A percentile compares a stretch with the other conserved stretches of the same genome.
Conservation (phyloP, 2,888 invertebrate genomes). For the Sarcophaga carnaria region DNA sequence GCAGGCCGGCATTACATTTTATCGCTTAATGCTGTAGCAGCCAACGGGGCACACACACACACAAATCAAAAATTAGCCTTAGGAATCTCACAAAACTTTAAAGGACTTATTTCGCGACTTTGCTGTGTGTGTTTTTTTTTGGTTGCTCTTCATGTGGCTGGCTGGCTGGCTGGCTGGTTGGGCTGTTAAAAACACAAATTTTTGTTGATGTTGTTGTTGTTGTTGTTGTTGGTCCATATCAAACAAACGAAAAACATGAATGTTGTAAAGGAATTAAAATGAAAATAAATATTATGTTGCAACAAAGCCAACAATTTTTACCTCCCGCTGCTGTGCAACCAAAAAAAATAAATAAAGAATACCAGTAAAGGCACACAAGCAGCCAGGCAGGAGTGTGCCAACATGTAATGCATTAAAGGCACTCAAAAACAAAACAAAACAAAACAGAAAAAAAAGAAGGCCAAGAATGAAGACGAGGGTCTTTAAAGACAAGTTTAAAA, state of each 20-base stretch:
- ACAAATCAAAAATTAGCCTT: conserved; percentile 68
- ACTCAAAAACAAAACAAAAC: conserved; percentile 28
- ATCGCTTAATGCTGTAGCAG: conserved; percentile 26
- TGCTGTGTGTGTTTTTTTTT: conserved; percentile 11
- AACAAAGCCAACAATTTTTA: conserved; percentile 52
- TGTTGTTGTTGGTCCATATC: conserved; percentile 23
- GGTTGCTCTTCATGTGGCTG: too few relatives aligned
- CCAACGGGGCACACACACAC: conserved; percentile 40
- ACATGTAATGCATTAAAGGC: conserved; percentile 6
- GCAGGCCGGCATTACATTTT: conserved; percentile 4
- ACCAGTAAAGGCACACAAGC: background rate
- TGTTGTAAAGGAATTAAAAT: conserved; percentile 57
- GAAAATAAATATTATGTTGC: conserved; percentile 67
- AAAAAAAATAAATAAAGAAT: background rate
- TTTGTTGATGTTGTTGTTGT: background rate
- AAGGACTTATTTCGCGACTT: conserved; percentile 55
- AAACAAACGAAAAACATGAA: conserved; percentile 59
- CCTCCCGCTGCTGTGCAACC: conserved; percentile 62
- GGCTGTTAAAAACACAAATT: too few relatives aligned
- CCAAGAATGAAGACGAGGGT: background rate
- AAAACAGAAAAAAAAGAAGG: conserved; percentile 30
- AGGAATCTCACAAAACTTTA: conserved; percentile 56
- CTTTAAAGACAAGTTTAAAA: background rate
- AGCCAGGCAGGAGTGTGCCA: conserved; percentile 67
- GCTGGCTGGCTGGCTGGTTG: too few relatives aligned